Percentiles rank a stretch among this genome's conserved stretches.
Conservation (phyloP, 2,113 vertebrate genomes). For the Eretmochelys imbricata region DNA sequence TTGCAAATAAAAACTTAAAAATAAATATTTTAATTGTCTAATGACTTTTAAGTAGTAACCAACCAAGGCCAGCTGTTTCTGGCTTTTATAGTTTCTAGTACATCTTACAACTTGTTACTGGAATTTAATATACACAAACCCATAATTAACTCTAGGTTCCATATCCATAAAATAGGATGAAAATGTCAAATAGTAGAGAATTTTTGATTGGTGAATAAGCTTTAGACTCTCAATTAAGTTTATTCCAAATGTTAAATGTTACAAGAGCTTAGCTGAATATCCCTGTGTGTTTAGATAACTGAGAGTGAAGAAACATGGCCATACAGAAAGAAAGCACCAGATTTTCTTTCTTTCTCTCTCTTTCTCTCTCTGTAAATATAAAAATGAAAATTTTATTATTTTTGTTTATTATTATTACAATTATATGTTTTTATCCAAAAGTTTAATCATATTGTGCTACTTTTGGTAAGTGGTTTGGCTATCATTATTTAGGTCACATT, state of each 20-base stretch:
- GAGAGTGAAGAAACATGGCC: neutral
- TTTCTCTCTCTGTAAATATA: no score
- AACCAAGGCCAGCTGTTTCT: neutral
- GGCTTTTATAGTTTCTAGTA: constrained; percentile 1
- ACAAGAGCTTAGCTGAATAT: neutral
- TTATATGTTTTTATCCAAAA: neutral
- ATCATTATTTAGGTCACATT: neutral
- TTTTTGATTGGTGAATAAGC: neutral
- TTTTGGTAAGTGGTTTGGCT: neutral
- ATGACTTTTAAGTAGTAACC: constrained; percentile 31
- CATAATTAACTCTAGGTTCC: neutral
- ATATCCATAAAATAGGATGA: neutral
- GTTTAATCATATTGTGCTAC: neutral
- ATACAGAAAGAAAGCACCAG: neutral
- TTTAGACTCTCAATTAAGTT: neutral
- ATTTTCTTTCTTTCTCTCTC: neutral
- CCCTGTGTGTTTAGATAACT: neutral
- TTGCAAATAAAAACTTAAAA: constrained; percentile 35
- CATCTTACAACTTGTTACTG: neutral
- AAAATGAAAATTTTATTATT: neutral
- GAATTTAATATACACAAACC: constrained; percentile 26
- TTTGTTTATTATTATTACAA: neutral
- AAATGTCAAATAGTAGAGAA: neutral
- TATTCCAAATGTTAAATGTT: neutral
- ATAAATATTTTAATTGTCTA: neutral